phyloP scores from a whole-genome alignment of 1,140 invertebrate genomes.

The Brachionus sp. region DNA sequence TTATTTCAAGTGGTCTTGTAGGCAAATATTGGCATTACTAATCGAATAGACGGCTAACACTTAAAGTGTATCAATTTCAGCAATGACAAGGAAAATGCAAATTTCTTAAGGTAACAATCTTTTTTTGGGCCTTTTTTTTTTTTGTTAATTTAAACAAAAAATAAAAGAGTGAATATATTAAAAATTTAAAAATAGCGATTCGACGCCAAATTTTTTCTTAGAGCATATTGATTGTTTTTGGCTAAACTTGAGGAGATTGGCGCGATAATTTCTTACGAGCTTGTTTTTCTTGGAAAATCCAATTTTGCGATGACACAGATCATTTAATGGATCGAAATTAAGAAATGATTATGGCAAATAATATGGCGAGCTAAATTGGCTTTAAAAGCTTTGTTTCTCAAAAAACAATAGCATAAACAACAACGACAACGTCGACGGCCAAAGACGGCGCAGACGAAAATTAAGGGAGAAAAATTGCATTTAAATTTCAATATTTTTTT shows the following conservation, averaged over 20 bases:
- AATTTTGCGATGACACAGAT: slow-evolving; percentile 18
- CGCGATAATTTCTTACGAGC: neutral
- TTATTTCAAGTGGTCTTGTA: slow-evolving; percentile 43
- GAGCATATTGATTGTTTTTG: neutral
- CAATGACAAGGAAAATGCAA: slow-evolving; percentile 1
- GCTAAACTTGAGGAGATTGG: neutral
- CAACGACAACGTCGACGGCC: slow-evolving; percentile 5
- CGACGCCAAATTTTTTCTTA: neutral
- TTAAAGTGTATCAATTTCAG: slow-evolving; percentile 3
- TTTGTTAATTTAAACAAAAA: neutral
- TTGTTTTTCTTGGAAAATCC: slow-evolving; percentile 24
- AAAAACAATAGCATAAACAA: slow-evolving; percentile 10
- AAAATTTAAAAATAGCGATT: neutral
- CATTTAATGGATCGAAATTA: neutral
- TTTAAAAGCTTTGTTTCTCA: neutral
- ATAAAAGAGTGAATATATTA: neutral
- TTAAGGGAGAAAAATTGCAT: slow-evolving; percentile 17
- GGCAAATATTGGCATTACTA: slow-evolving; percentile 36
- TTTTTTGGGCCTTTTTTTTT: neutral
- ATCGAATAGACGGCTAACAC: slow-evolving; percentile 3
- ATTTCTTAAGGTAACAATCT: neutral
- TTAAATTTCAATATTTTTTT: neutral
- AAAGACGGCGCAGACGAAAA: slow-evolving; percentile 1
- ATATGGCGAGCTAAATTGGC: slow-evolving; percentile 8
- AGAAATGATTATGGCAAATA: slow-evolving; percentile 25